These are phyloP conservation scores for Megaustenia siamemsis DNA, from an alignment of 2,888 invertebrate species.

Conservation along the genomic window DNA sequence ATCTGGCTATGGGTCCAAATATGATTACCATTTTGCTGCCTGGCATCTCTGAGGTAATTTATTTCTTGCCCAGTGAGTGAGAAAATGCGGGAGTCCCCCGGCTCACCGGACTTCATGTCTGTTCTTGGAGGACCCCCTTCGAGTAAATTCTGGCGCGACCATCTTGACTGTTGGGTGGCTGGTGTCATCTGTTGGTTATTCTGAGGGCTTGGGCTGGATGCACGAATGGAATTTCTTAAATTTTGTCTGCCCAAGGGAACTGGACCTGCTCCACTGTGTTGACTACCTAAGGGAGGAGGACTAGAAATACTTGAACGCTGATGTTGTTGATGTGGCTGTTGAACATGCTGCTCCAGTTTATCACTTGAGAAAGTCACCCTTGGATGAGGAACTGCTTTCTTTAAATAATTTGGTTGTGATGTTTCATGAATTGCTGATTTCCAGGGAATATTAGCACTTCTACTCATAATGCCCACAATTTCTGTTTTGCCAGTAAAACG, in stretches of 20 bases:
- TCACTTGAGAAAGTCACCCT: conserved; percentile 39
- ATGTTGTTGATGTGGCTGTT: background rate
- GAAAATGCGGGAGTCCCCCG: conserved; percentile 34
- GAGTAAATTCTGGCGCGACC: conserved; percentile 63
- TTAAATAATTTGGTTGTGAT: background rate
- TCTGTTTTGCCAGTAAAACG: background rate
- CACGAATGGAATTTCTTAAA: background rate
- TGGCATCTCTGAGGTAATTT: background rate
- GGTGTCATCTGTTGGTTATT: background rate
- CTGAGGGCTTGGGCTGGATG: conserved; percentile 12
- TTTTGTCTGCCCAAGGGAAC: background rate
- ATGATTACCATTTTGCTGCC: background rate
- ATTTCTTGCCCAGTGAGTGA: conserved; percentile 31
- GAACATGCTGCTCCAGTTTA: conserved; percentile 19
- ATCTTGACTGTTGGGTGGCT: background rate
- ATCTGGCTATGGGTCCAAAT: conserved; percentile 6
- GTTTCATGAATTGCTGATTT: background rate
- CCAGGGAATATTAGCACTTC: conserved; percentile 16
- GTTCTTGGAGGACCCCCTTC: conserved; percentile 66
- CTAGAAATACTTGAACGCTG: background rate
- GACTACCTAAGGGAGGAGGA: conserved; percentile 1
- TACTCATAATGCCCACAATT: background rate
- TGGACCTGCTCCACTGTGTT: background rate
- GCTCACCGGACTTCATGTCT: conserved; percentile 51
- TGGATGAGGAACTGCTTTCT: conserved; percentile 5